Evolutionary conservation across 2,113 vertebrate species (phyloP).

Genomic region (Lophius piscatorius): DNA sequence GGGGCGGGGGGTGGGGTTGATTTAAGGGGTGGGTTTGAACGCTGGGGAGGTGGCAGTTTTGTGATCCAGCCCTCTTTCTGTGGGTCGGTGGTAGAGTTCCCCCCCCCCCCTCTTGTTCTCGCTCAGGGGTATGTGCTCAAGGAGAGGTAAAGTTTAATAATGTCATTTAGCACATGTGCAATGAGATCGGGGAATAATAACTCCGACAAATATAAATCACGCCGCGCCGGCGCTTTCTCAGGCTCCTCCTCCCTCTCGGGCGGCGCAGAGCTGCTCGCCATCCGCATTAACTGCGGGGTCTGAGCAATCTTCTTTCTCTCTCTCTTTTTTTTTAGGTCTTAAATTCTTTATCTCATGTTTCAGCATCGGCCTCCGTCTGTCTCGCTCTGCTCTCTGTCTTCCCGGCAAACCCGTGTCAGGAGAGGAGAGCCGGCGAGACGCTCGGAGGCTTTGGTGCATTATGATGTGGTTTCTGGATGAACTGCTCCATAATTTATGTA

Average conservation of each 20-base stretch:
- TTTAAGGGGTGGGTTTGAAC: slow-evolving; percentile 42
- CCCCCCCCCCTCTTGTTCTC: slow-evolving; percentile 23
- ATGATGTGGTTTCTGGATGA: slow-evolving; percentile 61
- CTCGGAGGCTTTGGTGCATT: slow-evolving; percentile 59
- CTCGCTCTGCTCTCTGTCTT: slow-evolving; percentile 30
- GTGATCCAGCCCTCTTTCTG: slow-evolving; percentile 62
- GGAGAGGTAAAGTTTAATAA: slow-evolving; percentile 30
- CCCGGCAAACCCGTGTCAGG: slow-evolving; percentile 50
- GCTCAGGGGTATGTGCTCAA: slow-evolving; percentile 1
- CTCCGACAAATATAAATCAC: slow-evolving; percentile 35
- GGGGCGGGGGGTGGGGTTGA: slow-evolving; percentile 36
- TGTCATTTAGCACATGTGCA: slow-evolving; percentile 32
- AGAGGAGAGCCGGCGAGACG: slow-evolving; percentile 31
- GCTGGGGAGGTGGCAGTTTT: slow-evolving; percentile 59
- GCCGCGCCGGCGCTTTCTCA: slow-evolving; percentile 24
- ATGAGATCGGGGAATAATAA: slow-evolving; percentile 33
- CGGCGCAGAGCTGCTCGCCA: slow-evolving; percentile 32
- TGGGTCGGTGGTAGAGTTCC: slow-evolving; percentile 57
- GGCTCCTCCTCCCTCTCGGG: slow-evolving; percentile 29
- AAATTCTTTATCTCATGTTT: slow-evolving; percentile 60
- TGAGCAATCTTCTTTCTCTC: slow-evolving; percentile 48
- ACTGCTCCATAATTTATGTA: slow-evolving; percentile 65
- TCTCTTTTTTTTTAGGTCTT: too few species aligned
- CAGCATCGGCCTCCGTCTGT: slow-evolving; percentile 41
- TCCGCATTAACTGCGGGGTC: slow-evolving; percentile 51